Evolutionary conservation across 2,888 invertebrate species (phyloP), one percentile per base, ranked within the genome.

Genomic region (Anthophora plumipes): DNA sequence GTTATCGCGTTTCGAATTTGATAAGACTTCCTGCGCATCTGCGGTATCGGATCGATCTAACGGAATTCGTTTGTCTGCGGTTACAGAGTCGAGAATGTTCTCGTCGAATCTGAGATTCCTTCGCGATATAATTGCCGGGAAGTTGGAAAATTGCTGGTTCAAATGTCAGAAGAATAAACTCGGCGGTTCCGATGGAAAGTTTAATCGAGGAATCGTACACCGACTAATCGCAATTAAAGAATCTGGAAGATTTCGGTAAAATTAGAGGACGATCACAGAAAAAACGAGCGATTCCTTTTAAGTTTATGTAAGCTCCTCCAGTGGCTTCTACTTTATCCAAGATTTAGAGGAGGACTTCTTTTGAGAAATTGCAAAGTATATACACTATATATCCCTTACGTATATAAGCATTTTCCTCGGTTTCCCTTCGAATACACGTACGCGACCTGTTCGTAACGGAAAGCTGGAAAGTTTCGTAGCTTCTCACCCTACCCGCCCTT

Each of bases 111-210:
- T 54, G 17, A 52, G 59, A 59, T 72, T 41, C 61, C 48, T 43
- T 31, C 12, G 17, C n/a, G 59, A 71, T 72, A 41, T 66, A 77
- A 68, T 75, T 50, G 75, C n/a, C 60, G 7, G 50, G 11, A 11
- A 52, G 43, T 59, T 46, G 11, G 37, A 59, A 48, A 46, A 63
- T 77, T 39, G 48, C 61, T 22, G 31, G 60, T 22, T 43, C 22
- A 60, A 77, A 60, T n/a, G 52, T 52, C 25, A 5, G 8, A 17
- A 4, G 8, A 52, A 37, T 60, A 20, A 41, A 63, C 37, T 22
- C 14, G 54, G 25, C 14, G 54, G 25, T 41, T n/a, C 7, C 22
- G n/a, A 54, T 46, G 37, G 20, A 20, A 25, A 39, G 43, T 64
- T 59, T 43, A 17, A 72, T 72, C 59, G 37, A 22, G 50, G 52